Evolutionary conservation across 2,888 invertebrate species (phyloP), one percentile per base, ranked within the genome.

Genomic region (Anoplius nigerrimus): DNA sequence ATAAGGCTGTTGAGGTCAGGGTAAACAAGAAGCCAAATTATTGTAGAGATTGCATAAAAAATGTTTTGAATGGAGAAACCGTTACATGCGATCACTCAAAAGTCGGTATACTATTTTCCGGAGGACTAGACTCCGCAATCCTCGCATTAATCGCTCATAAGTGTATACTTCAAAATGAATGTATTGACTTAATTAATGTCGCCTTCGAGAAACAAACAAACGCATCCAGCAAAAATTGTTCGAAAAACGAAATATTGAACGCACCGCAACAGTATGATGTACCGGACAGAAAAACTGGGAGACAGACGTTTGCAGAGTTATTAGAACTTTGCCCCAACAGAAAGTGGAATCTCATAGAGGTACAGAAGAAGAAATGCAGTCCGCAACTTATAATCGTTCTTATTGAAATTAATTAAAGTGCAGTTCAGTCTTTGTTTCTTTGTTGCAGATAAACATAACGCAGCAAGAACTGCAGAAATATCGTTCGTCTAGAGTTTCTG

Each of bases 51-150:
- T 95, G 95, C 84, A 84, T 92, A 45, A 79, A 78, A 71, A 42
- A 66, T 27, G 16, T 60, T 52, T 51, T 79, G 24, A 63, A 51
- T 0, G 65, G 63, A 5, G 58, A 74, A 78, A 82, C 62, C 51
- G 63, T 76, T 15, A 43, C 56, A 13, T 91, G 91, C 71, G 69
- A 72, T 54, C 91, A 91, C 80, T 76, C 90, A 5, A 93, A 93
- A 84, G 90, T 96, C 42, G 96, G 94, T 52, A 90, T 99, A 65
- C 90, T 98, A 76, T 99, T 98, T 90, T 99, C 99, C 72, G 99
- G 99, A 48, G 98, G 98, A 16, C 91, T 99, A 46, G 99, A 99
- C 89, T 98, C 98, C 69, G 93, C 97, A n/a, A 92, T 98, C 78
- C 89, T 99, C 75, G 95, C 98, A 27, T 90, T 93, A 55, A 85